Evolutionary conservation across 1,140 invertebrate genomes (phyloP).

Genomic region (Heliconius nattereri): DNA sequence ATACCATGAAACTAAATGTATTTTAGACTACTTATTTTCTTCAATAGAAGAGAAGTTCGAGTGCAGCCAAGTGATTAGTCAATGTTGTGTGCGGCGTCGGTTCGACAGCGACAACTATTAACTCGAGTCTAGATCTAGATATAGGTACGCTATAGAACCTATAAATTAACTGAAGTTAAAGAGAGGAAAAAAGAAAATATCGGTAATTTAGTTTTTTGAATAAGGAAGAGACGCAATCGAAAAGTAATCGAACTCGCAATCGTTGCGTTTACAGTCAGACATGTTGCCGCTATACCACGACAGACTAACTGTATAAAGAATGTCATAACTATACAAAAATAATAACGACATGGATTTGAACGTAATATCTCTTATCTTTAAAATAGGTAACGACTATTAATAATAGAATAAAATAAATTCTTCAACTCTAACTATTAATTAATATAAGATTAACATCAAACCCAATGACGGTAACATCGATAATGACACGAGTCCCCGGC

Average conservation of each 20-base stretch:
- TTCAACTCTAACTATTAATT: not conserved
- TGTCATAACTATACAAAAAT: too few relatives aligned
- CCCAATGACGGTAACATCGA: not conserved
- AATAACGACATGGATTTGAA: too few relatives aligned
- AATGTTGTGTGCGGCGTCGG: not conserved
- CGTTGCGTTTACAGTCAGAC: too few relatives aligned
- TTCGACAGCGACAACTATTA: slow-evolving; percentile 22
- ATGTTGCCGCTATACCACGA: too few relatives aligned
- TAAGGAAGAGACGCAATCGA: too few relatives aligned
- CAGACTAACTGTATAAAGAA: too few relatives aligned
- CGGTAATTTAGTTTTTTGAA: too few relatives aligned
- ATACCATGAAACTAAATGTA: not conserved
- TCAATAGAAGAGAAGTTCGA: not conserved
- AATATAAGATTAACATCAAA: slow-evolving; percentile 10
- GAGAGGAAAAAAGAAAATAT: too few relatives aligned
- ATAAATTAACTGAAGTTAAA: not conserved
- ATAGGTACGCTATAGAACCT: not conserved
- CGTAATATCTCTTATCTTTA: too few relatives aligned
- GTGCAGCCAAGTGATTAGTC: not conserved
- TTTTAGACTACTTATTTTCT: not conserved
- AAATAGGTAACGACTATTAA: too few relatives aligned
- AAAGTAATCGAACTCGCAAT: too few relatives aligned
- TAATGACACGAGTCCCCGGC: not conserved
- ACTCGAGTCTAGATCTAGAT: not conserved
- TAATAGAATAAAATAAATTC: too few relatives aligned